Evolutionary conservation across 1,140 invertebrate species (phyloP), one percentile per base, ranked within the genome.

Genomic region (Zaprionus nigranus): DNA sequence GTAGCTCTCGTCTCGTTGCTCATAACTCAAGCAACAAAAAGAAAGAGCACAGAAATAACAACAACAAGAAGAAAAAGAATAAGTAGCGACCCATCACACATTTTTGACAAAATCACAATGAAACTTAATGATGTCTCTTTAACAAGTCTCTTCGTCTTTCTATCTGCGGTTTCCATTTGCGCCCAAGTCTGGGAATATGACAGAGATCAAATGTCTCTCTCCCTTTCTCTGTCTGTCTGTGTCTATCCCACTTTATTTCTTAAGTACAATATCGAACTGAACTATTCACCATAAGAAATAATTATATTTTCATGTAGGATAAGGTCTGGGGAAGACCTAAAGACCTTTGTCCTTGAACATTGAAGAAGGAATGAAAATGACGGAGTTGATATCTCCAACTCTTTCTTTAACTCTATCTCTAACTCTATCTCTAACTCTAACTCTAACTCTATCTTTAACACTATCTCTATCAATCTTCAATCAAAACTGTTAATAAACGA

Each of bases 1-100:
- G 56, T 71, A 65, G 67, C 40, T 46, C 68, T 53, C 46, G 74
- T 76, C 67, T 76, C 74, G 68, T 76, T 75, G 7, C 38, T 34
- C 58, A 74, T 74, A 68, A 74, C 57, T 67, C 57, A 73, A 65
- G 30, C 34, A 26, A 60, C 63, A 38, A 49, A 15, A 38, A 36
- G 36, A 67, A 51, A 22, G 22, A 22, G 20, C 46, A 12, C 11
- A 51, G 5, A 12, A 28, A n/a, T n/a, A n/a, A 28, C 15, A 28
- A 17, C 4, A 30, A 28, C 9, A 57, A 2, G 2, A 30, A 49
- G 2, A 9, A 17, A 0, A 46, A 46, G 26, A 36, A 54, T 26
- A 66, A 62, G n/a, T n/a, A n/a, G 59, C 60, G 34, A 24, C 46
- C 43, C 22, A 63, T 36, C 11, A 36, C 24, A 49, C n/a, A 30